Base-by-base conservation (phyloP, 2,797 vertebrate species). In the Acanthiza pusilla region DNA sequence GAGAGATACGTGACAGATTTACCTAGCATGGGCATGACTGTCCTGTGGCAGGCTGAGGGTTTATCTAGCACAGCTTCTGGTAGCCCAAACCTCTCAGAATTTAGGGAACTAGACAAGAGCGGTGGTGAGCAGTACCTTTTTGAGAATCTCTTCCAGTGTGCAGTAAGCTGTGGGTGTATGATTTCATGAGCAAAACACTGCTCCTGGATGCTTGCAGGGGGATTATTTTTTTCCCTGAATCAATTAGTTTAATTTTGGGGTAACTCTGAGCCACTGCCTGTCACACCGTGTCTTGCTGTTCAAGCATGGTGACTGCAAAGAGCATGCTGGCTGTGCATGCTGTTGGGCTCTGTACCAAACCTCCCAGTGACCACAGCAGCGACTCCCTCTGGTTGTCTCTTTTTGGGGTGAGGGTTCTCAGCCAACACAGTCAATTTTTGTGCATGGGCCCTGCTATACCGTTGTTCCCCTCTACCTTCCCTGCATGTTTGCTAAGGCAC, bases 281-380 rank as follows among this genome's bases (percentile, higher is more conserved):
- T 57, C 27, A 15, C 21, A 36, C 50, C 18, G 20, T 42, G 32
- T 42, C 27, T 60, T 34, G 11, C 47, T 85, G 34, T 54, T 68
- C 17, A 40, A 10, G 60, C 18, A n/a, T 0, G 0, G 34, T 15
- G 16, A 32, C 26, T 38, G 36, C n/a, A 51, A 47, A 57, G 30
- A 2, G 2, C 48, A 36, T 0, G 0, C 17, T 68, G 51, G 25
- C 22, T 11, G 4, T n/a, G 34, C 29, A 4, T 6, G 2, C 40
- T 68, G 0, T 60, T 63, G 53, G 8, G 16, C 30, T 80, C 48
- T 71, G 11, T 50, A 26, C 74, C 43, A 76, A 23, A 66, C 45
- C 7, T 78, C 27, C 40, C 9, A 10, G 42, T 61, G 66, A 50
- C 48, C 42, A 50, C 21, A 51, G 15, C 32, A 61, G 9, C 12